Conservation (phyloP, 2,888 invertebrate species). For the Synanthedon myopaeformis region DNA sequence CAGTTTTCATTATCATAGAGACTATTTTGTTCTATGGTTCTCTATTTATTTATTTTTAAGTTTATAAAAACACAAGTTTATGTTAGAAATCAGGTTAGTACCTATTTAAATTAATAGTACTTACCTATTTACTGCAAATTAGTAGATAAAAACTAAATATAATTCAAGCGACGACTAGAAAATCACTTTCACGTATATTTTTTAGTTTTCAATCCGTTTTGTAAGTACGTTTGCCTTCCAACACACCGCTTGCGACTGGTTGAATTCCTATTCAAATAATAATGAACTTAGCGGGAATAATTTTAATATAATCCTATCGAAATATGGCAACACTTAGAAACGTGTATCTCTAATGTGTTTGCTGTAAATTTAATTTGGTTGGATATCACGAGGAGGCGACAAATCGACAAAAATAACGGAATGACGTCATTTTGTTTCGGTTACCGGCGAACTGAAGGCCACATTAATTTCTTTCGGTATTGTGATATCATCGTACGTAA, state of each 20-base stretch:
- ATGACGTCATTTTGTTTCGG: conserved; percentile 36
- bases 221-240: background rate
- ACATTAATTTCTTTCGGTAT: conserved; percentile 15
- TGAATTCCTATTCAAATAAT: conserved; percentile 13
- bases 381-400: conserved; percentile 15
- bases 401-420: conserved; percentile 45
- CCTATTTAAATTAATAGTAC: background rate
- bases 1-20: no score
- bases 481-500: conserved; percentile 20
- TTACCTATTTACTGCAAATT: background rate
- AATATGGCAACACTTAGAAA: conserved; percentile 6
- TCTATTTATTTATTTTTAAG: no score
- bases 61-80: no score
- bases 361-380: conserved; percentile 13
- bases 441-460: conserved; percentile 32
- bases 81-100: no score
- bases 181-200: background rate
- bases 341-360: background rate
- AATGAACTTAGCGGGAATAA: conserved; percentile 27
- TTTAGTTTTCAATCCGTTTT: no score
- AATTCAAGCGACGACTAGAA: background rate
- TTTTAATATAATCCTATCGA: conserved; percentile 11
- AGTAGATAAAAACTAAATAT: background rate
- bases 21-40: no score
- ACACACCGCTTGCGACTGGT: background rate